A percentile compares a stretch with the other conserved stretches of the same genome.
Conservation (phyloP, 2,888 invertebrate species). For the Macaria liturata region DNA sequence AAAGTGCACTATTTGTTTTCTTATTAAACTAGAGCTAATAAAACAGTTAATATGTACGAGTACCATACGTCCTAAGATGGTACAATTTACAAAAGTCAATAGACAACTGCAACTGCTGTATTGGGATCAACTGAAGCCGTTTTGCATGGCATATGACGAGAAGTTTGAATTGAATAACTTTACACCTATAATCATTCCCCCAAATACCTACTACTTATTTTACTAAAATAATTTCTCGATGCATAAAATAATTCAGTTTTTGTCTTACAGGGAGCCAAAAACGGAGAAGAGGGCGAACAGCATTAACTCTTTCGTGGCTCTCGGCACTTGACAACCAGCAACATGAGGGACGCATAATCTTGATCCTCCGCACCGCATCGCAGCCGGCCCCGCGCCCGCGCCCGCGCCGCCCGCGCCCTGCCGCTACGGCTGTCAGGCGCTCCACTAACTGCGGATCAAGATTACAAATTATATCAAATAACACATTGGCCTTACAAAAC, state of each 20-base stretch:
- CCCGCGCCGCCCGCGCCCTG: slow-evolving; percentile 32
- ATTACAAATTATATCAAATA: slow-evolving; percentile 36
- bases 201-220: too few relatives aligned
- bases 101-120: too few relatives aligned
- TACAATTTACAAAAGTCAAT: too few relatives aligned
- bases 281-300: slow-evolving; percentile 94
- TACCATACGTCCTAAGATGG: too few relatives aligned
- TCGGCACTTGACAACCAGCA: slow-evolving; percentile 87
- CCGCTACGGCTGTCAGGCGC: slow-evolving; percentile 47
- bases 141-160: too few relatives aligned
- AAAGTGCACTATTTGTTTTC: slow-evolving; percentile 3
- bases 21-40: background rate
- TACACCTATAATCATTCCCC: too few relatives aligned
- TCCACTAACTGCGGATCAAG: slow-evolving; percentile 60
- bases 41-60: too few relatives aligned
- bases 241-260: slow-evolving; percentile 1
- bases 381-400: slow-evolving; percentile 43
- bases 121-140: too few relatives aligned
- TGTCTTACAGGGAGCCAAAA: slow-evolving; percentile 88
- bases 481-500: slow-evolving; percentile 40
- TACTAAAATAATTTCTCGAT: too few relatives aligned
- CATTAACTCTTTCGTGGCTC: slow-evolving; percentile 91
- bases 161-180: too few relatives aligned
- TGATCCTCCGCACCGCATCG: slow-evolving; percentile 72
- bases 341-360: slow-evolving; percentile 78